Conservation (phyloP, 2,113 vertebrate genomes). For the Psephotus haematonotus region DNA sequence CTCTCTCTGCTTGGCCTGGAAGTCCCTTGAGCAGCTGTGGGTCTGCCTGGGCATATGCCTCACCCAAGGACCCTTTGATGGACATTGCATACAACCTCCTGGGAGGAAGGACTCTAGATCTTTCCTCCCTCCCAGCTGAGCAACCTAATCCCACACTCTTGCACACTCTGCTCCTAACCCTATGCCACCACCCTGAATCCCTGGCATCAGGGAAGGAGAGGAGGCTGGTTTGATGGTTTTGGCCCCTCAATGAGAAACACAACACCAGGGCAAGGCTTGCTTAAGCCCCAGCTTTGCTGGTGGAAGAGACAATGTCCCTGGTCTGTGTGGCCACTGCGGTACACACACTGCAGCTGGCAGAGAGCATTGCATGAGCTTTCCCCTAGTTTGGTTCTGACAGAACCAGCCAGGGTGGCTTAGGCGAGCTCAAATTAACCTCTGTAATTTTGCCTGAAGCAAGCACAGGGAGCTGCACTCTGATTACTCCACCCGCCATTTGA, state of each 20-base stretch:
- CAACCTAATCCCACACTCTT: neutral
- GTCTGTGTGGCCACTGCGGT: neutral
- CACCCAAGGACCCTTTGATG: neutral
- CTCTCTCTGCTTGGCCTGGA: neutral
- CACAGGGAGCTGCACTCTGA: neutral
- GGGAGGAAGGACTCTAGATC: neutral
- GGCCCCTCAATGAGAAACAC: neutral
- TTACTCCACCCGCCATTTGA: neutral
- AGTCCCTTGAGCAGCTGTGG: neutral
- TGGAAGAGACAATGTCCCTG: neutral
- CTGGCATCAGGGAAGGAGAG: neutral
- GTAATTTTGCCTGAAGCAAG: neutral
- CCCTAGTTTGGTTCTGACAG: neutral
- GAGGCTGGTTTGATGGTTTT: neutral
- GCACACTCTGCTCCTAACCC: neutral
- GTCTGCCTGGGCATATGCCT: neutral
- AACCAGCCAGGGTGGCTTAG: neutral
- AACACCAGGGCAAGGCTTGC: neutral
- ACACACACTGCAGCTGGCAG: neutral
- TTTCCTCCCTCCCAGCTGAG: neutral
- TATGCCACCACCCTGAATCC: accelerated
- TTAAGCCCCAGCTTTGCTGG: neutral
- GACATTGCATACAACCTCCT: neutral
- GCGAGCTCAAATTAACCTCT: neutral
- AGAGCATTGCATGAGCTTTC: neutral